Conservation (phyloP, 2,888 invertebrate genomes). For the Tribolium freemani region DNA sequence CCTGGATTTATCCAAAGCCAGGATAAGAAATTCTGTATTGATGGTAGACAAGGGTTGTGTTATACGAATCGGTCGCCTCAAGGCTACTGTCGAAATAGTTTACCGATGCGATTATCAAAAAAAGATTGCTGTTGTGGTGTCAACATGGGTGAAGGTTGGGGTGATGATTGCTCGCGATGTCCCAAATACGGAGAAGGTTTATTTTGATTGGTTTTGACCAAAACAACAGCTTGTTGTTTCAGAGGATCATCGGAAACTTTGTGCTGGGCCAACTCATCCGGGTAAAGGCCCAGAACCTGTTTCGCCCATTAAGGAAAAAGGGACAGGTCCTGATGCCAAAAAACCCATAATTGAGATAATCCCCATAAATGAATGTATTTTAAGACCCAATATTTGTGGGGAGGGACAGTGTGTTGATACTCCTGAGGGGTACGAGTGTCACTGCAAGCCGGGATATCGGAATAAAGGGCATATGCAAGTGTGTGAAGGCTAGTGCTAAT, state of each 20-base stretch:
- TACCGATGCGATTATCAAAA: constrained; percentile 81
- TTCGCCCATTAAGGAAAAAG: constrained; percentile 46
- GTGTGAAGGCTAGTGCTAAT: constrained; percentile 70
- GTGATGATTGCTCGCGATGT: constrained; percentile 83
- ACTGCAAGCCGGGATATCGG: constrained; percentile 80
- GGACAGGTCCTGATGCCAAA: constrained; percentile 3
- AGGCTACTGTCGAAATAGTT: constrained; percentile 79
- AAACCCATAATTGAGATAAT: constrained; percentile 52
- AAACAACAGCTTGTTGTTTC: constrained; percentile 18
- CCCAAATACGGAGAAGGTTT: constrained; percentile 74
- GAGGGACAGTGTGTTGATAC: constrained; percentile 82
- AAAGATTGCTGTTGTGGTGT: constrained; percentile 90
- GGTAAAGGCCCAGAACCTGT: constrained; percentile 37
- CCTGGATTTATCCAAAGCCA: constrained; percentile 87
- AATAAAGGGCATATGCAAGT: constrained; percentile 66
- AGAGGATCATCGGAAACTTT: constrained; percentile 66
- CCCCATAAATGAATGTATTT: constrained; percentile 81
- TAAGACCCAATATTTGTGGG: constrained; percentile 82
- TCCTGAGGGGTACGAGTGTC: constrained; percentile 82
- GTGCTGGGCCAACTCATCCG: constrained; percentile 54
- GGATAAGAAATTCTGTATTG: constrained; percentile 83
- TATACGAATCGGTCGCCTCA: constrained; percentile 78
- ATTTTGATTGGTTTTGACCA: not conserved
- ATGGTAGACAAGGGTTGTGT: constrained; percentile 85
- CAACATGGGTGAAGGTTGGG: constrained; percentile 90